phyloP scores from a whole-genome alignment of 1,140 invertebrate genomes.

The Spodoptera litura region DNA sequence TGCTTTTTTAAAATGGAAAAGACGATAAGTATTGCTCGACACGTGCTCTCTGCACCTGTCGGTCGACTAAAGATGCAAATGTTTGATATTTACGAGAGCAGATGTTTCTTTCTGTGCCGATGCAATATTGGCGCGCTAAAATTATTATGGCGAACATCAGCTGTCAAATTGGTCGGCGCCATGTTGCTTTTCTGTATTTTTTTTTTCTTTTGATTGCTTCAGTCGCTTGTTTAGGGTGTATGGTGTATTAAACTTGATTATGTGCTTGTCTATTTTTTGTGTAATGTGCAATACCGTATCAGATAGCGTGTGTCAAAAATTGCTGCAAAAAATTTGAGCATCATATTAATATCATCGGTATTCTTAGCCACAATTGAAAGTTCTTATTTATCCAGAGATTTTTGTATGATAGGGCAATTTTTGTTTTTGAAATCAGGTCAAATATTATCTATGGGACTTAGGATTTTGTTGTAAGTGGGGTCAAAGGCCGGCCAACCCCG shows the following conservation, averaged over 20 bases:
- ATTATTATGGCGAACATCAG: constrained; percentile 36
- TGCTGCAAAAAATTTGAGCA: too few species aligned
- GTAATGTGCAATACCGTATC: too few species aligned
- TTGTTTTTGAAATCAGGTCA: not conserved
- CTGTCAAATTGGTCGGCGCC: constrained; percentile 39
- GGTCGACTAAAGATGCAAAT: constrained; percentile 36
- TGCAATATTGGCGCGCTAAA: constrained; percentile 32
- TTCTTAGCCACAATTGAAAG: too few species aligned
- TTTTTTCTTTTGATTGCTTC: not conserved
- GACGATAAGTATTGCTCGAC: constrained; percentile 13
- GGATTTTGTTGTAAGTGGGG: constrained; percentile 50
- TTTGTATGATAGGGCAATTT: too few species aligned
- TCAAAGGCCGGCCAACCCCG: constrained; percentile 72
- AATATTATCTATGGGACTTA: not conserved
- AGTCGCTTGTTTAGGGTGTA: not conserved
- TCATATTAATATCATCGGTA: too few species aligned
- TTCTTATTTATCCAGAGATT: too few species aligned
- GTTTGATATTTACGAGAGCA: constrained; percentile 43
- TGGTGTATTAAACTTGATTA: too few species aligned
- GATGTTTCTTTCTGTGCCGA: constrained; percentile 42
- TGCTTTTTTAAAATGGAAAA: constrained; percentile 24
- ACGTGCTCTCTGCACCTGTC: constrained; percentile 39
- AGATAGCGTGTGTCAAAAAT: too few species aligned
- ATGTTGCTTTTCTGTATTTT: constrained; percentile 18
- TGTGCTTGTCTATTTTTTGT: too few species aligned